phyloP scores from a whole-genome alignment of 2,888 invertebrate species.

The Eupelmus urozonus region DNA sequence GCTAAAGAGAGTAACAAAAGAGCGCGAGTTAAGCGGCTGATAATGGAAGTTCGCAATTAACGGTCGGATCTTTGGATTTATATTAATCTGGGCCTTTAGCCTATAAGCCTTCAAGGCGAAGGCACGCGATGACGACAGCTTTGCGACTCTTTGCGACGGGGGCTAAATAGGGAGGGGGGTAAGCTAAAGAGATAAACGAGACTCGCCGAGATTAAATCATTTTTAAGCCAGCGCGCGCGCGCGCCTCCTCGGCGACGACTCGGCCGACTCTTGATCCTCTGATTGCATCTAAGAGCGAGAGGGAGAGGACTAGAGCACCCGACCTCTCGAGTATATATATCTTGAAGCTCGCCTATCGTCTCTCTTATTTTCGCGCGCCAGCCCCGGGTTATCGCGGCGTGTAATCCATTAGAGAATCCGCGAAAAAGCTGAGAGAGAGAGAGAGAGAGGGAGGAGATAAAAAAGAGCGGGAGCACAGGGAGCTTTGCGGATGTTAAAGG shows the following conservation, averaged over 20 bases:
- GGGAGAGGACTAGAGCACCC: background rate
- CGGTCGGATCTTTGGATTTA: constrained; percentile 45
- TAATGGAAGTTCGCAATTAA: constrained; percentile 59
- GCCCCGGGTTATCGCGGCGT: constrained; percentile 13
- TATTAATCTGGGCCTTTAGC: constrained; percentile 48
- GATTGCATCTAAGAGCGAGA: constrained; percentile 53
- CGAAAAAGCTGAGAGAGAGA: no score
- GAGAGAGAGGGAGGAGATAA: no score
- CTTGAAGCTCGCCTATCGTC: background rate
- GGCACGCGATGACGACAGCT: no score
- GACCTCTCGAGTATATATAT: background rate
- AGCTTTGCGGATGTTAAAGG: no score
- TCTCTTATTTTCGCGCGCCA: background rate
- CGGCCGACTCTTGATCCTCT: constrained; percentile 44
- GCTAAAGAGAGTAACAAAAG: background rate
- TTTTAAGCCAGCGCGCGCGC: constrained; percentile 63
- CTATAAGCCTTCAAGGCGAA: no score
- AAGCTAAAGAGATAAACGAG: constrained; percentile 61
- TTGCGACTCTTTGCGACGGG: no score
- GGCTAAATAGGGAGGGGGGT: no score
- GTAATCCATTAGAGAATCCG: constrained; percentile 58
- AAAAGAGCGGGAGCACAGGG: no score
- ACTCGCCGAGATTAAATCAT: constrained; percentile 65
- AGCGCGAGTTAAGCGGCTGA: constrained; percentile 33
- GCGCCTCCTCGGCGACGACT: constrained; percentile 43